phyloP scores from a whole-genome alignment of 2,113 vertebrate species.

The Speoplatyrhinus poulsoni region DNA sequence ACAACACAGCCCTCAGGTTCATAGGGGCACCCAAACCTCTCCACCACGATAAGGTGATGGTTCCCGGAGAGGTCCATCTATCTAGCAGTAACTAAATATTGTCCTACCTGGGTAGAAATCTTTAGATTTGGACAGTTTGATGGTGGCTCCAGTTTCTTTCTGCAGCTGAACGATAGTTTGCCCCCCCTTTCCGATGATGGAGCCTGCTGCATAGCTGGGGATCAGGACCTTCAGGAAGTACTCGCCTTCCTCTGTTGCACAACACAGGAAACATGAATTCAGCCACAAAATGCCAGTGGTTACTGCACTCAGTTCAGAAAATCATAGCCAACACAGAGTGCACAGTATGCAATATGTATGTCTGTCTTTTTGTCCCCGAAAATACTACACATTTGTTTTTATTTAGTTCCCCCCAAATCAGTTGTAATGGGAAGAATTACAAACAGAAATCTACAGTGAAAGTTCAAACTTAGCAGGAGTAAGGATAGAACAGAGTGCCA shows the following conservation, averaged over 20 bases:
- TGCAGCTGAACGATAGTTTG: constrained; percentile 95
- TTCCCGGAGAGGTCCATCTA: too few species aligned
- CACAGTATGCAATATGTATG: neutral
- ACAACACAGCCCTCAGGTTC: too few species aligned
- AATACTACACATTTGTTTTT: neutral
- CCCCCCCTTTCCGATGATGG: constrained; percentile 93
- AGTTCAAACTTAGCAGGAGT: too few species aligned
- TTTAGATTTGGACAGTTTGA: constrained; percentile 97
- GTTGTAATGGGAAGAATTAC: too few species aligned
- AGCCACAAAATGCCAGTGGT: constrained; percentile 9
- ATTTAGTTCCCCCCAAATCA: neutral
- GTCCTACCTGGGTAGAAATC: constrained; percentile 92
- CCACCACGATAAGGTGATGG: too few species aligned
- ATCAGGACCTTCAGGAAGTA: constrained; percentile 96
- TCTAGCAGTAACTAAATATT: neutral
- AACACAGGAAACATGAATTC: constrained; percentile 65
- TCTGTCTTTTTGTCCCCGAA: neutral
- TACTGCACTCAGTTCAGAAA: neutral
- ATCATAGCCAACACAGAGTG: constrained; percentile 4
- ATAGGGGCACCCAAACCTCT: too few species aligned
- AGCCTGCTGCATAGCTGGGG: constrained; percentile 92
- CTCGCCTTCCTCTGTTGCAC: constrained; percentile 88
- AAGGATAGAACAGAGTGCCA: too few species aligned
- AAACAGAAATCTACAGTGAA: too few species aligned
- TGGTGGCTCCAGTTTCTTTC: constrained; percentile 93